Evolutionary conservation across 2,888 invertebrate genomes (phyloP), one percentile per base, ranked within the genome.

Genomic region (Ametastegia equiseti): DNA sequence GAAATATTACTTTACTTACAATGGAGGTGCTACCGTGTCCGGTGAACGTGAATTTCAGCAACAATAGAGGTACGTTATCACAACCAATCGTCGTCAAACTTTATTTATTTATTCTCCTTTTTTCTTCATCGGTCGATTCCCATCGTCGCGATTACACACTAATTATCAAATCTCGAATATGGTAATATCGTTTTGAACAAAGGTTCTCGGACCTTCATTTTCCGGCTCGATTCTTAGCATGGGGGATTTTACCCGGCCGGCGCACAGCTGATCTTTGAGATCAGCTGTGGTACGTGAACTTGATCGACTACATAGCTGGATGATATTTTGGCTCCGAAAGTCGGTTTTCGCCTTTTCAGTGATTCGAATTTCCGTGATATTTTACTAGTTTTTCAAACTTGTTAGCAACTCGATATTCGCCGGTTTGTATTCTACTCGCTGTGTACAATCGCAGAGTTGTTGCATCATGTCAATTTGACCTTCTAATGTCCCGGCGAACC

Each of bases 21-120:
- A 96, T 96, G 96, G 96, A 96, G 94, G 95, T 96, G 92, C 94
- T 96, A 92, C 95, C 96, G 92, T 95, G 96, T 92, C 95, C 95
- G 92, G 96, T 95, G 92, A 94, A 94, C 92, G 95, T 95, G 92
- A 95, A 95, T 93, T 96, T 96, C 93, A 95, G 94, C 92, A 95
- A 94, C 92, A 94, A 94, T 91, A 95, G 95, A 95, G 95, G 95
- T 95, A 92, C 94, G 94, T 92, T 88, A 81, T 63, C 60, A 60
- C 60, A 27, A 23, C 13, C 30, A 15, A 19, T 19, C 54, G 54
- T 33, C 71, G 54, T 85, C 63, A n/a, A n/a, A 80, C 78, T 57
- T 81, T 79, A 78, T 39, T 77, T 82, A 57, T 80, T 73, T 82
- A 57, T 23, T n/a, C 11, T 9, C 69, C 73, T n/a, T 57, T 82